These are phyloP conservation scores for Antennarius maculatus DNA, from an alignment of 2,797 vertebrate species.

Conservation along the genomic window DNA sequence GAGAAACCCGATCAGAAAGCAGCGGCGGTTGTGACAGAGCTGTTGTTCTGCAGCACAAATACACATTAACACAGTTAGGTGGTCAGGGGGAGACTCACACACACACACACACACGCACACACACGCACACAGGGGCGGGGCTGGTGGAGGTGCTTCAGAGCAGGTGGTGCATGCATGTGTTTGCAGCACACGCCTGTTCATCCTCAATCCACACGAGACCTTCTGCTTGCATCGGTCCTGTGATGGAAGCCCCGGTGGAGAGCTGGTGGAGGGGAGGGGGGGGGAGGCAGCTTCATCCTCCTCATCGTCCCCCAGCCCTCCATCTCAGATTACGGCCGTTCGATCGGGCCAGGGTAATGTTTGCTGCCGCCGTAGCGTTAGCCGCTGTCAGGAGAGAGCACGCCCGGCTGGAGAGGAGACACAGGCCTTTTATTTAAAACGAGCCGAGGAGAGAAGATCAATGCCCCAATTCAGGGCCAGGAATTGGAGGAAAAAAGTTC, in stretches of 20 bases:
- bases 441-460: conserved; percentile 77
- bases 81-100: conserved; percentile 39
- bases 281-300: conserved; percentile 38
- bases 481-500: conserved; percentile 73
- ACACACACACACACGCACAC: no score
- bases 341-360: conserved; percentile 72
- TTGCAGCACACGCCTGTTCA: conserved; percentile 12
- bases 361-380: conserved; percentile 63
- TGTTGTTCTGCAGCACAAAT: conserved; percentile 43
- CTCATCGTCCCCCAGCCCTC: conserved; percentile 23
- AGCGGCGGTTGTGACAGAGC: conserved; percentile 41
- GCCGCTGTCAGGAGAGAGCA: conserved; percentile 63
- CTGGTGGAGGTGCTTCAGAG: conserved; percentile 52
- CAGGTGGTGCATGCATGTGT: conserved; percentile 46
- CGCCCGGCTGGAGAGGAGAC: conserved; percentile 62
- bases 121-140: conserved; percentile 37
- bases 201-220: conserved; percentile 46
- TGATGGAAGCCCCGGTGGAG: conserved; percentile 50
- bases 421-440: conserved; percentile 78
- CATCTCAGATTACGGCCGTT: conserved; percentile 70
- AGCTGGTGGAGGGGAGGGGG: conserved; percentile 7
- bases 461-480: conserved; percentile 67
- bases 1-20: conserved; percentile 55
- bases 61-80: conserved; percentile 36
- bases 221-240: conserved; percentile 55